Base-by-base conservation (phyloP, 1,140 invertebrate species). In the Dysdera silvatica region DNA sequence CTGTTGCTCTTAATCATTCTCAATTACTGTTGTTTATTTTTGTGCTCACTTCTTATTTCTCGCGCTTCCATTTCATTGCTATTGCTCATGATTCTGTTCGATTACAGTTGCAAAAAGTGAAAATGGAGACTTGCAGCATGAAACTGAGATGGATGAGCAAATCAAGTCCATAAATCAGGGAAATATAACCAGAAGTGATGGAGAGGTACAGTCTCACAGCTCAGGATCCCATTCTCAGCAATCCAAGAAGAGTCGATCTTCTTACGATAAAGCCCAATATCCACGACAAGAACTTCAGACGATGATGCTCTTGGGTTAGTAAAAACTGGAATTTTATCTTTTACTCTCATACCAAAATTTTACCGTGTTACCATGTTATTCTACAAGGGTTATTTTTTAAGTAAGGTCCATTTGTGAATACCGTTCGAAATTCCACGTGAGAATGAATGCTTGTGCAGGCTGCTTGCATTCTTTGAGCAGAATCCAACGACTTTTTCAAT, bases 201-300 rank as follows among this genome's bases (percentile, higher is more conserved):
- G 87, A 55, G 78, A 79, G 65, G 87, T 86, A 4, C 84, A 86
- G 28, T 87, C 85, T 3, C 84, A 86, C 60, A 81, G 81, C 37
- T 87, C 85, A 10, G 75, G 73, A 10, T 74, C 74, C 18, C 71
- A 73, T 55, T 74, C 74, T 33, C 73, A 73, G 29, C 73, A 75
- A 37, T 89, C 87, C 0, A 75, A 76, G 18, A 85, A 86, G 72
- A 82, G 82, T 18, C 66, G 68, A 10, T 57, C 66, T 24, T 85
- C 83, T 43, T 89, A 87, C 69, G 90, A 93, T 37, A 86, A 86
- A 67, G 75, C 92, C 6, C 77, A 83, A 0, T 82, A 89, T 49
- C 84, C 87, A 0, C 78, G 89, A 47, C 81, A 82, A 16, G 80
- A 88, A 61, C 76, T 95, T 0, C 83, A 83, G 4, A 89, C 92